Percentiles rank a stretch among this genome's conserved stretches.
phyloP scores from a whole-genome alignment of 2,888 invertebrate species.

The Pristionchus maxplancki region DNA sequence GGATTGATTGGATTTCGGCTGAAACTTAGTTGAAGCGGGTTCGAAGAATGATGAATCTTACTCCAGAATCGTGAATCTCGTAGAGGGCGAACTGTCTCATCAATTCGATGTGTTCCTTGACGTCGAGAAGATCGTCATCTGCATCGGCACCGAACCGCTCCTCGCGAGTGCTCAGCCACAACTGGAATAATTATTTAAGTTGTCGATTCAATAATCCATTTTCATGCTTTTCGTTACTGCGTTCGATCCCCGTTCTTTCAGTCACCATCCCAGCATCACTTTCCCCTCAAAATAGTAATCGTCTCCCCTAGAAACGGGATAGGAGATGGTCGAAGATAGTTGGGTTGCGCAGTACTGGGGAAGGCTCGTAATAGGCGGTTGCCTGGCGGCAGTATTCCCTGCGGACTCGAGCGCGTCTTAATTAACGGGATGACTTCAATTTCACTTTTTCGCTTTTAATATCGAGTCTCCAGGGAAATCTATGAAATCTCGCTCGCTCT shows the following conservation, averaged over 20 bases:
- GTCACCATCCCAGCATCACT: neutral
- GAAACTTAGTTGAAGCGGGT: neutral
- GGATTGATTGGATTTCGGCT: neutral
- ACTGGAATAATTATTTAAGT: constrained; percentile 79
- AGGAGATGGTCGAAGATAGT: neutral
- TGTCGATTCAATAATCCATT: neutral
- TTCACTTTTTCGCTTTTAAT: neutral
- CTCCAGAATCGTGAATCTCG: constrained; percentile 83
- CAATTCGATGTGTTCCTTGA: constrained; percentile 89
- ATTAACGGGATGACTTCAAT: neutral
- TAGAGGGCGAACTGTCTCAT: constrained; percentile 89
- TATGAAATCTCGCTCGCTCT: neutral
- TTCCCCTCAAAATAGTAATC: neutral
- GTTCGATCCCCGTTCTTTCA: neutral
- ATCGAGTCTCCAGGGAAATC: neutral
- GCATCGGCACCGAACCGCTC: constrained; percentile 80
- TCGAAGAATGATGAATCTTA: constrained; percentile 69
- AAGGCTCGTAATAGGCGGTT: neutral
- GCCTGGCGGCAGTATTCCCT: neutral
- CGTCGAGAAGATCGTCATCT: constrained; percentile 81
- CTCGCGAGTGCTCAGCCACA: constrained; percentile 93
- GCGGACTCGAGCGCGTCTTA: neutral
- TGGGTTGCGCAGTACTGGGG: neutral
- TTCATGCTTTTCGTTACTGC: neutral
- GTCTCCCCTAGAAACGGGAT: neutral